Evolutionary conservation across 1,140 invertebrate species (phyloP).

Genomic region (Zaprionus taronus): DNA sequence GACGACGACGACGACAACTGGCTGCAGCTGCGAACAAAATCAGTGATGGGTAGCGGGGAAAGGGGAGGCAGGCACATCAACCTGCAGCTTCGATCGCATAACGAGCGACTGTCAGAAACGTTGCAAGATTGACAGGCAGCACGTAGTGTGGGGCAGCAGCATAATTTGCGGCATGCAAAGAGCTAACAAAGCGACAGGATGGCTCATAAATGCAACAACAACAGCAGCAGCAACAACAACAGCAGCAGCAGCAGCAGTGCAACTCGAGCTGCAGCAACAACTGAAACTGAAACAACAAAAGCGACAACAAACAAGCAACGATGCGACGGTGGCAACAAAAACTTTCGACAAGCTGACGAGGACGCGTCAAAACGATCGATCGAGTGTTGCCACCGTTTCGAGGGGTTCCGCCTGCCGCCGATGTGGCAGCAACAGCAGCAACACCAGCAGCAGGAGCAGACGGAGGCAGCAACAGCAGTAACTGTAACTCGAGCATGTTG

Average conservation of each 20-base stretch:
- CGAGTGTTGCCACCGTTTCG: constrained; percentile 51
- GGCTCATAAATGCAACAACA: constrained; percentile 30
- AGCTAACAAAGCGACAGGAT: constrained; percentile 75
- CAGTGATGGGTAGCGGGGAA: constrained; percentile 5
- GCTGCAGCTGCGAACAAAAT: constrained; percentile 36
- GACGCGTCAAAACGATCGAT: constrained; percentile 79
- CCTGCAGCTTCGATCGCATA: constrained; percentile 44
- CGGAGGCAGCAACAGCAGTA: constrained; percentile 24
- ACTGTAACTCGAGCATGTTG: constrained; percentile 75
- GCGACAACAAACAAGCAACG: constrained; percentile 1
- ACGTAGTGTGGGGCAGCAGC: constrained; percentile 25
- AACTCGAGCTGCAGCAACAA: constrained; percentile 1
- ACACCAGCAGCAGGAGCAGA: not conserved
- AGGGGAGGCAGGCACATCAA: constrained; percentile 7
- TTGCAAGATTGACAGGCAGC: constrained; percentile 29
- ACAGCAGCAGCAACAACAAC: constrained; percentile 7
- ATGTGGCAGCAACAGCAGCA: constrained; percentile 13
- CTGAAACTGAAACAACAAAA: not conserved
- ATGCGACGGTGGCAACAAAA: constrained; percentile 14
- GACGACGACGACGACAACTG: constrained; percentile 39
- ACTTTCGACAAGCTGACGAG: constrained; percentile 76
- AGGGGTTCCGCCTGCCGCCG: constrained; percentile 19
- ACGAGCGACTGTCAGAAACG: constrained; percentile 34
- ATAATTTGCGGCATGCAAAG: constrained; percentile 82
- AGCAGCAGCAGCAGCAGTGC: not conserved